Evolutionary conservation across 2,888 invertebrate species (phyloP).

Genomic region (Cactoblastis cactorum): DNA sequence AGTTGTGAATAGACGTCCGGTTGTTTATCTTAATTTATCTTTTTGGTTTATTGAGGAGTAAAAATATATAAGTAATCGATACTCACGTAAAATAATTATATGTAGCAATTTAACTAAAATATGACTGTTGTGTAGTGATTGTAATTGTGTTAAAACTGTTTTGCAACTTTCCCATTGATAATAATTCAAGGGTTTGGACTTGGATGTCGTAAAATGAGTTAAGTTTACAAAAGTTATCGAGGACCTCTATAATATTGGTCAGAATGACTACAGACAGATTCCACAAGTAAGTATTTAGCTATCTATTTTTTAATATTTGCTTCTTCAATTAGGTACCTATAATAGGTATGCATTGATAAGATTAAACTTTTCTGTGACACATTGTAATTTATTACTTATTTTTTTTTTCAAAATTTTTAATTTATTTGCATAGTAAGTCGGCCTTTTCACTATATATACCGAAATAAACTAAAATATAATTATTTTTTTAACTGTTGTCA

Average conservation of each 20-base stretch:
- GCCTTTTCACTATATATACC: too few species aligned
- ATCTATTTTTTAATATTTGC: not conserved
- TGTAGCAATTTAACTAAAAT: not conserved
- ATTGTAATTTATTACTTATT: not conserved
- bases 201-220: constrained; percentile 64
- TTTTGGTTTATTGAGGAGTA: not conserved
- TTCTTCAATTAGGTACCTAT: not conserved
- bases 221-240: constrained; percentile 31
- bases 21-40: not conserved
- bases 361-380: constrained; percentile 25
- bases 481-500: too few species aligned
- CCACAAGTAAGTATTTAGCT: constrained; percentile 77
- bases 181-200: constrained; percentile 56
- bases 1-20: not conserved
- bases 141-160: constrained; percentile 53
- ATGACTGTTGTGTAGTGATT: constrained; percentile 17
- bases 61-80: too few species aligned
- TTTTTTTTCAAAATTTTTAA: too few species aligned
- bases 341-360: constrained; percentile 36
- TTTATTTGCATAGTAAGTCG: too few species aligned
- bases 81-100: not conserved
- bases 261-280: constrained; percentile 81
- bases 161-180: constrained; percentile 56
- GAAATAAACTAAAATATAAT: too few species aligned
- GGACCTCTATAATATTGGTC: not conserved